These are phyloP conservation scores for Huso huso DNA, from an alignment of 2,797 vertebrate species.

Conservation along the genomic window DNA sequence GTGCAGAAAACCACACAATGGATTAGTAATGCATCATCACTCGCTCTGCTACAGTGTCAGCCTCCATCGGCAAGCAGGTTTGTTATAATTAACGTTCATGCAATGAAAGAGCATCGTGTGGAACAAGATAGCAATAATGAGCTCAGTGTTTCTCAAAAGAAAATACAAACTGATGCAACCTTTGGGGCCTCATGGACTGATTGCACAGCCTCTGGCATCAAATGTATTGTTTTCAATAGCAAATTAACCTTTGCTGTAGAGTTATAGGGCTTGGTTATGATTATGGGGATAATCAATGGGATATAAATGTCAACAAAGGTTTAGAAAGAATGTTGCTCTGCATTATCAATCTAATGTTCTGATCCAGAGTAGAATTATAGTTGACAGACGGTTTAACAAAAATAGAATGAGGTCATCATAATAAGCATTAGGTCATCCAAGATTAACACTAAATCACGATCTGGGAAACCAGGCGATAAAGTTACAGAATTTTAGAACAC, in stretches of 20 bases:
- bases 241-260: too few relatives aligned
- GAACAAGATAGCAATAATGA: neutral
- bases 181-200: neutral
- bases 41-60: neutral
- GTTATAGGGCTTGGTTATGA: neutral
- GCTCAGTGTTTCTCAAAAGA: neutral
- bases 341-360: neutral
- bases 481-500: too few relatives aligned
- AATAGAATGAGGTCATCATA: too few relatives aligned
- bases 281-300: neutral
- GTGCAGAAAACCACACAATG: neutral
- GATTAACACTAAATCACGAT: too few relatives aligned
- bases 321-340: neutral
- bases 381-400: too few relatives aligned
- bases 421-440: too few relatives aligned
- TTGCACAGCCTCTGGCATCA: neutral
- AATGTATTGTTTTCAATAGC: neutral
- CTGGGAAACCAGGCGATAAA: too few relatives aligned
- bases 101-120: neutral
- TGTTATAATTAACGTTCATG: neutral
- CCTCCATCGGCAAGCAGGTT: neutral
- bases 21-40: neutral
- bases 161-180: neutral
- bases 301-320: neutral
- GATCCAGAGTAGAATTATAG: too few relatives aligned